Base-by-base conservation (phyloP, 2,113 vertebrate species). In the Solea solea region DNA sequence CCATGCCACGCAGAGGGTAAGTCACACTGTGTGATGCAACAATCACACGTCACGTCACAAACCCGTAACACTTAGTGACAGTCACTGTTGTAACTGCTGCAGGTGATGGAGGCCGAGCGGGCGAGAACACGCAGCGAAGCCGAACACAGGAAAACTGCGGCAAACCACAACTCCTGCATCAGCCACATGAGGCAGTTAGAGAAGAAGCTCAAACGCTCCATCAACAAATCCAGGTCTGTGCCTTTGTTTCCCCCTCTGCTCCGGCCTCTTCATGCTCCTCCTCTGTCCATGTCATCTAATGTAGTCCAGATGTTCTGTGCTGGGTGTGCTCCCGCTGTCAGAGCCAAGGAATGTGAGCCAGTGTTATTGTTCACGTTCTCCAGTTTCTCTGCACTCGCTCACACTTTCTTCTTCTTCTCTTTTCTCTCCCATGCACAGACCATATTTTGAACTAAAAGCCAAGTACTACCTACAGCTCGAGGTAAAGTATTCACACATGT, bases 91-190 rank as follows among this genome's bases (percentile, higher is more conserved):
- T 48, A 5, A 48, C 10, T 21, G 2, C 83, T 84, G 42, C 83
- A 99, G 97, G 97, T 99, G 78, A 98, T 98, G 97, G 97, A 98
- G 80, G 97, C 97, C 0, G 97, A 99, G 64, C 96, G 95, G 89
- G 95, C 93, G 14, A 96, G 97, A 89, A 96, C 95, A 0, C 92
- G 93, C 76, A 96, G 96, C 0, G 97, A 98, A 79, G 63, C 95
- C 16, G 94, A 96, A 58, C 97, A 99, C 88, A 96, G 93, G 73
- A 96, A 98, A 84, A 99, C 97, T 0, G 96, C 97, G 0, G 94
- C 94, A 80, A 94, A 96, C 74, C 96, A 98, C 90, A 96, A 95
- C 0, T 94, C 94, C 0, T 95, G 96, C 51, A 96, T 97, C 87
- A 88, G 94, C 70, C 95, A 96, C 84, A 97, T 98, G 97, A 96